Evolutionary conservation across 2,113 vertebrate genomes (phyloP).

Genomic region (Grus americana): DNA sequence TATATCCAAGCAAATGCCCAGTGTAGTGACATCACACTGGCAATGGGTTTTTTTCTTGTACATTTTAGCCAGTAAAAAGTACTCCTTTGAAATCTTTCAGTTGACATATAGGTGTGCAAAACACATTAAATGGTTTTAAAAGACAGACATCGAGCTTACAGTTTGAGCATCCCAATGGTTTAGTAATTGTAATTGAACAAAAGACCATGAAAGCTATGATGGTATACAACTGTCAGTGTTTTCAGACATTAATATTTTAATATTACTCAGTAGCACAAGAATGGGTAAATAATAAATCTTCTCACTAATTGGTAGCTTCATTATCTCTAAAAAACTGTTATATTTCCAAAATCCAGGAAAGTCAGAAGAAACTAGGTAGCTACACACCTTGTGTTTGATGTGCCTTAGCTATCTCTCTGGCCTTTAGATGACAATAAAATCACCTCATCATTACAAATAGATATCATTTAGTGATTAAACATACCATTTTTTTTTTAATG

Average conservation of each 20-base stretch:
- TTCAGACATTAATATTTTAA: background rate
- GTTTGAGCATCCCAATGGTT: background rate
- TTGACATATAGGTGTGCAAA: background rate
- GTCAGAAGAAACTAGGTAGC: background rate
- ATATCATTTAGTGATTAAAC: conserved; percentile 40
- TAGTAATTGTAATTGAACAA: background rate
- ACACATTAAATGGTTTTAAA: background rate
- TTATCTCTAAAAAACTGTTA: background rate
- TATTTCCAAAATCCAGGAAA: background rate
- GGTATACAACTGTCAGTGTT: background rate
- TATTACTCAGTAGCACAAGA: background rate
- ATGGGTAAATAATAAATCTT: background rate
- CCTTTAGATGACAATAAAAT: conserved; percentile 5
- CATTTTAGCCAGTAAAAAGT: background rate
- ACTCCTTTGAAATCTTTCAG: background rate
- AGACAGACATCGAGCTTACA: background rate
- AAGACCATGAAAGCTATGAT: background rate
- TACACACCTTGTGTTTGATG: background rate
- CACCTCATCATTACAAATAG: conserved; percentile 30
- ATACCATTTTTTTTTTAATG: conserved; percentile 22
- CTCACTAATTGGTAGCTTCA: background rate
- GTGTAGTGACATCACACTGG: background rate
- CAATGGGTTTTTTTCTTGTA: background rate
- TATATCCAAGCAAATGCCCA: background rate
- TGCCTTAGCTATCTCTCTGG: background rate